Evolutionary conservation across 2,797 vertebrate species (phyloP).

Genomic region (Chromis chromis): DNA sequence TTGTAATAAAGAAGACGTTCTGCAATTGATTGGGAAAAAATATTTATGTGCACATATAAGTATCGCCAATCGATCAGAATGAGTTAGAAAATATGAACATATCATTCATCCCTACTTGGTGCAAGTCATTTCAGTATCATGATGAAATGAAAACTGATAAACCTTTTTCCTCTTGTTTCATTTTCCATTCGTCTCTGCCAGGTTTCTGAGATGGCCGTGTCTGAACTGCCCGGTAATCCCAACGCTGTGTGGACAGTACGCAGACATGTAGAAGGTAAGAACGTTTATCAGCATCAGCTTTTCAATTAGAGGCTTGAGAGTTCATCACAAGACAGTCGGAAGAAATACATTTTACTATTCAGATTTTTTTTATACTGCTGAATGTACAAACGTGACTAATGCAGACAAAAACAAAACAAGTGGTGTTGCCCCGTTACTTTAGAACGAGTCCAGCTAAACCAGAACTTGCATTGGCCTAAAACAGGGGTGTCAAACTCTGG

Average conservation of each 20-base stretch:
- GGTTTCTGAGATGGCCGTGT: constrained; percentile 99
- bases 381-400: too few species aligned
- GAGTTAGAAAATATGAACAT: too few species aligned
- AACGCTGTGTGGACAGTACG: constrained; percentile 99
- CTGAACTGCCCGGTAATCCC: constrained; percentile 98
- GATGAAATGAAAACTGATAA: too few species aligned
- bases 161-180: not conserved
- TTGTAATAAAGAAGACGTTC: too few species aligned
- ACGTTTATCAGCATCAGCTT: not conserved
- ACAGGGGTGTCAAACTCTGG: too few species aligned
- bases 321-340: not conserved
- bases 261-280: constrained; percentile 95
- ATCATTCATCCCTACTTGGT: too few species aligned
- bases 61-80: too few species aligned
- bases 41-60: too few species aligned
- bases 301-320: not conserved
- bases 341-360: not conserved
- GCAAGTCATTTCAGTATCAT: too few species aligned
- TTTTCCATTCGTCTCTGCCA: constrained; percentile 51
- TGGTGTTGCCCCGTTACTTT: not conserved
- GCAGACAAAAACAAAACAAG: not conserved
- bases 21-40: too few species aligned
- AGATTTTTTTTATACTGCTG: too few species aligned
- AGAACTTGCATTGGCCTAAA: not conserved
- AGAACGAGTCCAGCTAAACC: not conserved